Conservation (phyloP, 2,797 vertebrate genomes). For the Galago senegalensis region DNA sequence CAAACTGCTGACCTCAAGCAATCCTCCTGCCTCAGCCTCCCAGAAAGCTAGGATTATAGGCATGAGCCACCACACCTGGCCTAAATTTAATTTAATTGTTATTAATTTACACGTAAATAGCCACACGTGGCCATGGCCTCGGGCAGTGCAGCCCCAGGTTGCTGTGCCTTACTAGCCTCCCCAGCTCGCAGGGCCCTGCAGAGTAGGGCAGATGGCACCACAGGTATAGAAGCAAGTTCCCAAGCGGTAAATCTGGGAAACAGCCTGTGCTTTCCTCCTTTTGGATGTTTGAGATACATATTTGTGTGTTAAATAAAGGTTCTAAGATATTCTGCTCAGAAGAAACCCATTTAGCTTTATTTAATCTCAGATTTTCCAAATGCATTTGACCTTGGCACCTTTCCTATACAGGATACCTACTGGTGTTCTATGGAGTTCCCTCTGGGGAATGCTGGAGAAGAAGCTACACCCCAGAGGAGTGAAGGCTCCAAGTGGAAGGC, state of each 20-base stretch:
- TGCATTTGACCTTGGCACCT: background rate
- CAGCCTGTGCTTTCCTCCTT: background rate
- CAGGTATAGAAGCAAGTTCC: background rate
- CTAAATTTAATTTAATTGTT: background rate
- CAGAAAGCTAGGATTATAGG: background rate
- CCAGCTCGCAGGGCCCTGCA: background rate
- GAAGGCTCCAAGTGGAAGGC: background rate
- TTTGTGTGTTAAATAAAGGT: background rate
- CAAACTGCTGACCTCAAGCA: background rate
- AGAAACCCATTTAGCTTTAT: background rate
- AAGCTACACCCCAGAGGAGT: background rate
- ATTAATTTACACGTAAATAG: background rate
- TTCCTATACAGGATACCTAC: fast-evolving
- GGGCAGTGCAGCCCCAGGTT: no score
- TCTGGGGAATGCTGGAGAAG: background rate
- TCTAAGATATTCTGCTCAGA: background rate
- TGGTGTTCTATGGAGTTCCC: background rate
- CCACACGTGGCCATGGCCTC: background rate
- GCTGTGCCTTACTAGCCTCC: background rate
- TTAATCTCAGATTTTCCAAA: background rate
- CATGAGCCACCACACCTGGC: background rate
- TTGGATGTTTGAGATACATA: background rate
- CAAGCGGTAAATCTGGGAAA: background rate
- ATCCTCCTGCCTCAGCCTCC: background rate
- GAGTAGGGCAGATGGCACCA: fast-evolving